These are phyloP conservation scores for Andinoacara biseriatus DNA, from an alignment of 2,113 vertebrate genomes.

Conservation along the genomic window DNA sequence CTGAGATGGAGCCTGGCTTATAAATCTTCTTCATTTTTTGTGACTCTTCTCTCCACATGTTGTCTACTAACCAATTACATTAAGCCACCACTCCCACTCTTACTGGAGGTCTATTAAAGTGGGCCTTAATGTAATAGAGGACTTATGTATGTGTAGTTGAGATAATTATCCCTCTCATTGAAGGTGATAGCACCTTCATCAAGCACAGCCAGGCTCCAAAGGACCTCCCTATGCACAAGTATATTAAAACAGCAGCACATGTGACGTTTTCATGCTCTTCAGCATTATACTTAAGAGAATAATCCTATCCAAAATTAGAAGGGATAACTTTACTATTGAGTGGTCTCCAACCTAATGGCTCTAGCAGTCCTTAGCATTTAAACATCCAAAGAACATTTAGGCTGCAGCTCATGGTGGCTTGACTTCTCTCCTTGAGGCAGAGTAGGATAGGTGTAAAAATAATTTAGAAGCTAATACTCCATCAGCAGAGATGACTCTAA, in stretches of 20 bases:
- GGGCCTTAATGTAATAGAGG: slow-evolving; percentile 70
- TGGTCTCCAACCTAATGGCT: slow-evolving; percentile 43
- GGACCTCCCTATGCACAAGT: slow-evolving; percentile 49
- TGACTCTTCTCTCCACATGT: slow-evolving; percentile 41
- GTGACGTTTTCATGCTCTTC: slow-evolving; percentile 33
- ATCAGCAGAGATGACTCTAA: background rate
- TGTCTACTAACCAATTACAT: slow-evolving; percentile 73
- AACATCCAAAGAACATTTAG: background rate
- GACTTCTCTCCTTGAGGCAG: background rate
- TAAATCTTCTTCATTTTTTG: slow-evolving; percentile 61
- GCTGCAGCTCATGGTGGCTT: background rate
- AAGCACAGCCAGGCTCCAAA: slow-evolving; percentile 50
- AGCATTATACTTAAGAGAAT: slow-evolving; percentile 34
- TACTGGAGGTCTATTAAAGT: slow-evolving; percentile 72
- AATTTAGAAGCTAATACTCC: background rate
- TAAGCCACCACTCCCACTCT: slow-evolving; percentile 59
- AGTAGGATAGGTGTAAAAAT: background rate
- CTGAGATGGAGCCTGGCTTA: slow-evolving; percentile 24
- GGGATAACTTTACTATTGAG: slow-evolving; percentile 46
- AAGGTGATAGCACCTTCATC: slow-evolving; percentile 74
- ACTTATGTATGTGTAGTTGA: slow-evolving; percentile 72
- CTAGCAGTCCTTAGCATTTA: background rate
- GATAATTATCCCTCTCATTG: slow-evolving; percentile 75
- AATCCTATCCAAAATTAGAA: slow-evolving; percentile 45
- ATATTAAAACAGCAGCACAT: slow-evolving; percentile 65